Base-by-base conservation (phyloP, 2,797 vertebrate species). In the Thaleichthys pacificus region DNA sequence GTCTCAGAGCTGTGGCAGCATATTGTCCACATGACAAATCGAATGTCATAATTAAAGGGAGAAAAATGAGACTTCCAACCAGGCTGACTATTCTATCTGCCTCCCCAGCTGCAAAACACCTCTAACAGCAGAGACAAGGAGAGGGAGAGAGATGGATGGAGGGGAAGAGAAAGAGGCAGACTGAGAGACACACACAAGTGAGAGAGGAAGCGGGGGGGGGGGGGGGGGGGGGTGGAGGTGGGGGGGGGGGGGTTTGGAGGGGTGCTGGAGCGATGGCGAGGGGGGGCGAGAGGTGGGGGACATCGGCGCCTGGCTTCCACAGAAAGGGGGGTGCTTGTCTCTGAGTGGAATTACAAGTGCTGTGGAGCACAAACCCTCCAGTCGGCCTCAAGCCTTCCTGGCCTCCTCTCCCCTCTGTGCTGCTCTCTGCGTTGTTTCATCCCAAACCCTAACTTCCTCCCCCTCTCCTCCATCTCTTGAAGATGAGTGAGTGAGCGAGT, bases 341-440 rank as follows among this genome's bases (percentile, higher is more conserved):
- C 89, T 87, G 89, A 93, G 88, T 88, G 89, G 88, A 92, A 92
- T 91, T 86, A 86, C 90, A 89, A 92, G 90, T 89, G 90, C 89
- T 82, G 77, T 82, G 73, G 84, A 68, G 86, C 86, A 90, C 83
- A 89, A 88, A 88, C 87, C 88, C 88, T 86, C 80, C 84, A 87
- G 88, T 84, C 83, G 86, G 82, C 83, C 14, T 38, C 42, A 79
- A 68, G 85, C 71, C 84, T 78, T 68, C 82, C 72, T 35, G 32
- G 32, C 74, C 26, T 9, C n/a, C 72, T 86, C 71, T 81, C 83
- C 86, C 73, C 82, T 83, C 78, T 81, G 77, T 51, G 73, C 81
- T 81, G 42, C 38, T 42, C 6, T 22, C 28, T 63, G 15, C 28
- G 15, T 17, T 24, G 14, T 19, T 66, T 75, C 80, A 68, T 80